Evolutionary conservation across 2,888 invertebrate species (phyloP).

Genomic region (Agriotes lineatus): DNA sequence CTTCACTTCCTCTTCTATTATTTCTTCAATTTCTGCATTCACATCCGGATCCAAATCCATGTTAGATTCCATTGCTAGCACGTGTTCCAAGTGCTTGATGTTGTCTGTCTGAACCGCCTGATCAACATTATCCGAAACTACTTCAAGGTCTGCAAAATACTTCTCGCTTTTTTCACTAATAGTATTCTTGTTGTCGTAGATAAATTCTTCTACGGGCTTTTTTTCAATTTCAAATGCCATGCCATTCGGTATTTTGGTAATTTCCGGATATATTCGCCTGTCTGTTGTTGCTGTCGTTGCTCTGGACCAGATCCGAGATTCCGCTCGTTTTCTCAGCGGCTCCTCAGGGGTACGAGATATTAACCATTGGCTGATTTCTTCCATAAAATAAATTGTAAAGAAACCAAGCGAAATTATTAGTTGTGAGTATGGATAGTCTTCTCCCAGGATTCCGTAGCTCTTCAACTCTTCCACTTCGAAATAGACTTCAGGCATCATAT

Average conservation of each 20-base stretch:
- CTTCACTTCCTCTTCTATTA: slow-evolving; percentile 52
- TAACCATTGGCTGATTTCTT: slow-evolving; percentile 76
- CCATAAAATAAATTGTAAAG: slow-evolving; percentile 78
- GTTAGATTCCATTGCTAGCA: slow-evolving; percentile 2
- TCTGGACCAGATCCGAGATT: background rate
- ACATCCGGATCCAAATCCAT: slow-evolving; percentile 35
- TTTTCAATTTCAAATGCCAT: slow-evolving; percentile 21
- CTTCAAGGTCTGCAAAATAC: slow-evolving; percentile 1
- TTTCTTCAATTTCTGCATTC: slow-evolving; percentile 51
- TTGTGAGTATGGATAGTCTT: slow-evolving; percentile 67
- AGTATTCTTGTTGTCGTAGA: background rate
- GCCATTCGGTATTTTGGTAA: background rate
- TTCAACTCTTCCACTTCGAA: slow-evolving; percentile 64
- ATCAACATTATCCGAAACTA: slow-evolving; percentile 20
- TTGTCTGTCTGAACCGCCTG: slow-evolving; percentile 32
- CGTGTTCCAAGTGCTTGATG: background rate
- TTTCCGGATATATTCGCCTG: slow-evolving; percentile 34
- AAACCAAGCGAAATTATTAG: slow-evolving; percentile 77
- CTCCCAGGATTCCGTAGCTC: slow-evolving; percentile 71
- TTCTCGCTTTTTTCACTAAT: background rate
- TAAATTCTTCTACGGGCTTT: background rate
- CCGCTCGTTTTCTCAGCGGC: slow-evolving; percentile 19
- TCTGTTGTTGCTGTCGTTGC: slow-evolving; percentile 31
- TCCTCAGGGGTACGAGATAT: slow-evolving; percentile 56
- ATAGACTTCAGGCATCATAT: slow-evolving; percentile 85